Evolutionary conservation across 2,797 vertebrate species (phyloP).

Genomic region (Distichodus sexfasciatus): DNA sequence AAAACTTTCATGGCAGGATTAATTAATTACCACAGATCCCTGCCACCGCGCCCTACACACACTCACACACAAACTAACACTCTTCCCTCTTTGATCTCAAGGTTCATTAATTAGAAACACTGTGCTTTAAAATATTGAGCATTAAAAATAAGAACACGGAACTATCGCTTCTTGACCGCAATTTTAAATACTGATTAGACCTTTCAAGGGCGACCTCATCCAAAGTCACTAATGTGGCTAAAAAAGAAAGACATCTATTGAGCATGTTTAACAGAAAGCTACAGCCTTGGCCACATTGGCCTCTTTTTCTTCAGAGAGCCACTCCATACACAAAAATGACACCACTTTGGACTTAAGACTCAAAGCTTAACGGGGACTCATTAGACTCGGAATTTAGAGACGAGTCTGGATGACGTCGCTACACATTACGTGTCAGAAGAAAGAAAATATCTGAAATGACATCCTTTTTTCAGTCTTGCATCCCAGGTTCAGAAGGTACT

Average conservation of each 20-base stretch:
- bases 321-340: conserved; percentile 47
- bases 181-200: conserved; percentile 44
- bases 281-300: no score
- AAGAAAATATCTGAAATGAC: not conserved
- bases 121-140: conserved; percentile 10
- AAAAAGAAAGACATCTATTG: no score
- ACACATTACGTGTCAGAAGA: conserved; percentile 16
- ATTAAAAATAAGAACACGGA: conserved; percentile 5
- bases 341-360: conserved; percentile 52
- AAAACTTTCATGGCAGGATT: conserved; percentile 8
- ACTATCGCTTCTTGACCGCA: conserved; percentile 37
- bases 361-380: no score
- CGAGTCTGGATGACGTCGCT: conserved; percentile 25
- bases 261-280: no score
- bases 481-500: conserved; percentile 40
- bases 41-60: not conserved
- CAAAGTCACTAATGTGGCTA: no score
- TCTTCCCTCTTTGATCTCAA: conserved; percentile 10
- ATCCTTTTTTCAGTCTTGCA: conserved; percentile 21
- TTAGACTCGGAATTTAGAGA: conserved; percentile 51
- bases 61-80: not conserved
- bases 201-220: no score
- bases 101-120: conserved; percentile 11
- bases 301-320: no score
- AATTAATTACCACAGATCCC: not conserved